Percentiles rank a stretch among this genome's conserved stretches.
Conservation (phyloP, 2,888 invertebrate genomes). For the Leptopilina myrica region DNA sequence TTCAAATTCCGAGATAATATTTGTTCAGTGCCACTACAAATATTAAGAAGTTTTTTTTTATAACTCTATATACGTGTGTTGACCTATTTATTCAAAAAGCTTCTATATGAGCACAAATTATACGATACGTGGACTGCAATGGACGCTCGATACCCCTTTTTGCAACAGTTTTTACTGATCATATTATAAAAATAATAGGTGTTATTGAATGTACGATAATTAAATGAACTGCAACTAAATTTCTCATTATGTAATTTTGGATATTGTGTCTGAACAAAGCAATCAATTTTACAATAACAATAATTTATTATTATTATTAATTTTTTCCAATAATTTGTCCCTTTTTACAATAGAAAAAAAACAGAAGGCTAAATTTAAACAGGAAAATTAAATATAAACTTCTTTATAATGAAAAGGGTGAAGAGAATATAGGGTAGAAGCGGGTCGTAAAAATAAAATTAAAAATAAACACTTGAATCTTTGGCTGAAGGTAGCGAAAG, state of each 20-base stretch:
- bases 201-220: neutral
- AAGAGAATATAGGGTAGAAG: neutral
- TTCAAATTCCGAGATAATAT: too few species aligned
- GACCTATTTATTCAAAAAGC: neutral
- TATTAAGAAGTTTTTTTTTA: neutral
- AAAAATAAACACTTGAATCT: neutral
- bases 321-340: too few species aligned
- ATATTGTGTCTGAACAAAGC: too few species aligned
- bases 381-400: too few species aligned
- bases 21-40: neutral
- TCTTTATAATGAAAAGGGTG: too few species aligned
- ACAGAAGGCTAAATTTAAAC: too few species aligned
- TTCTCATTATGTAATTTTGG: neutral
- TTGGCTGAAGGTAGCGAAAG: neutral
- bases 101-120: neutral
- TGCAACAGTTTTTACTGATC: conserved; percentile 1
- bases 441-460: neutral
- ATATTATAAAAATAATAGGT: neutral
- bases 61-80: neutral
- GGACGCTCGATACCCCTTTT: neutral
- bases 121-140: neutral
- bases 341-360: too few species aligned
- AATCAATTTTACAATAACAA: neutral
- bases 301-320: too few species aligned
- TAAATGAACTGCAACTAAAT: neutral